A percentile compares a stretch with the other conserved stretches of the same genome.
Evolutionary conservation across 2,888 invertebrate genomes (phyloP).

Genomic region (Caradrina kadenii): DNA sequence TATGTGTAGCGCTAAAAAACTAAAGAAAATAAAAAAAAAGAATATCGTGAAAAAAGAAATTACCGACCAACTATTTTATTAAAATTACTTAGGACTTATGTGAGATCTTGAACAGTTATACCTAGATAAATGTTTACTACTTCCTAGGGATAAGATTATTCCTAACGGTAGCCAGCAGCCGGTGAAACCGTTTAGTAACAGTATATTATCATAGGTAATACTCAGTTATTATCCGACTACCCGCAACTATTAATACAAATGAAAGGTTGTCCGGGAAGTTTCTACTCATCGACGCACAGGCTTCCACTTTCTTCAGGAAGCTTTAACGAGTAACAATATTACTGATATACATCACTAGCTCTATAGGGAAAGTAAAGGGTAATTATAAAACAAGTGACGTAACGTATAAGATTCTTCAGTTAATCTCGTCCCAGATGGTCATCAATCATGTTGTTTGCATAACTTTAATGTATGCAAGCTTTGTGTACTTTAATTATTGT

Average conservation of each 20-base stretch:
- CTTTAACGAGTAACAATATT: slow-evolving; percentile 30
- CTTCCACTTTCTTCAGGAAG: slow-evolving; percentile 74
- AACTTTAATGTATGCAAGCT: slow-evolving; percentile 49
- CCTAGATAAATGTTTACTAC: background rate
- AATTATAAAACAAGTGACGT: slow-evolving; percentile 51
- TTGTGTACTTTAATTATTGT: slow-evolving; percentile 50
- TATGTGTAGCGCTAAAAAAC: no score
- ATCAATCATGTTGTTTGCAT: slow-evolving; percentile 62
- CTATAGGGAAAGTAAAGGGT: slow-evolving; percentile 46
- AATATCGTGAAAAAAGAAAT: background rate
- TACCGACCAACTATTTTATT: background rate
- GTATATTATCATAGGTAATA: slow-evolving; percentile 46
- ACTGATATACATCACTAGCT: slow-evolving; percentile 17
- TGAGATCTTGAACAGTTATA: background rate
- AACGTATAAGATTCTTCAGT: slow-evolving; percentile 42
- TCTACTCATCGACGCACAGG: slow-evolving; percentile 58
- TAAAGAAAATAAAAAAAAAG: no score
- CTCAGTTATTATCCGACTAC: slow-evolving; percentile 54
- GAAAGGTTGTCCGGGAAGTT: slow-evolving; percentile 58
- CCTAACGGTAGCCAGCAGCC: slow-evolving; percentile 29
- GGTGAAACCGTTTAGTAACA: slow-evolving; percentile 33
- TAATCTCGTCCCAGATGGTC: slow-evolving; percentile 47
- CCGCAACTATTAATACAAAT: slow-evolving; percentile 51
- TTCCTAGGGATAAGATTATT: slow-evolving; percentile 17
- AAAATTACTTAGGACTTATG: background rate